These are phyloP conservation scores for Murina feae DNA, from an alignment of 2,113 vertebrate genomes.

Conservation along the genomic window DNA sequence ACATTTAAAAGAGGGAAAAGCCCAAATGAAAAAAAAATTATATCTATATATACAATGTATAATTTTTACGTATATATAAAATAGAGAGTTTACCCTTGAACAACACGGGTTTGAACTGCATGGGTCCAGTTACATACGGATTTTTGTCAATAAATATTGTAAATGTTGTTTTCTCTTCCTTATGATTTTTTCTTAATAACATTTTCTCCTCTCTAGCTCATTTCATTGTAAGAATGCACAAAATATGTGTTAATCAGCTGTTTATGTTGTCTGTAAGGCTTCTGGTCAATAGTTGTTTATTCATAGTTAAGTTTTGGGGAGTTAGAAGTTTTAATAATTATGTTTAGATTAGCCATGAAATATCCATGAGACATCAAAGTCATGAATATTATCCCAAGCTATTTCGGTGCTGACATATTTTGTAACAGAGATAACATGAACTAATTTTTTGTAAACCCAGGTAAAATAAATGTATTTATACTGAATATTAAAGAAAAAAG, in stretches of 20 bases:
- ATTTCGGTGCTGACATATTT: not conserved
- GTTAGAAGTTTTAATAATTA: not conserved
- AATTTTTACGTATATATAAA: not conserved
- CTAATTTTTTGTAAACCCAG: not conserved
- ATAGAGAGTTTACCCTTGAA: not conserved
- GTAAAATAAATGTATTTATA: not conserved
- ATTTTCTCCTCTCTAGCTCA: not conserved
- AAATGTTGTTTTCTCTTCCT: not conserved
- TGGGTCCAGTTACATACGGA: not conserved
- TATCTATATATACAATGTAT: not conserved
- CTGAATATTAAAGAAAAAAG: not conserved
- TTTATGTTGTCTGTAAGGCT: not conserved
- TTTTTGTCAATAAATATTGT: not conserved
- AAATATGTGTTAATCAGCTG: not conserved
- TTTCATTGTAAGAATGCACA: not conserved
- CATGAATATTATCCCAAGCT: not conserved
- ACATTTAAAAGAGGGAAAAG: not conserved
- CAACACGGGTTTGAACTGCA: not conserved
- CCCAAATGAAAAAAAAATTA: not conserved
- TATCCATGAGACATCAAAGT: not conserved
- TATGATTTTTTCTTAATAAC: not conserved
- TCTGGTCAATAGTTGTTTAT: not conserved
- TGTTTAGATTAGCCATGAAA: not conserved
- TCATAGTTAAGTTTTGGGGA: not conserved
- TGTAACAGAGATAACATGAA: not conserved